Percentiles rank a stretch among this genome's conserved stretches.
Conservation (phyloP, 2,888 invertebrate species). For the Lissonota sp. region DNA sequence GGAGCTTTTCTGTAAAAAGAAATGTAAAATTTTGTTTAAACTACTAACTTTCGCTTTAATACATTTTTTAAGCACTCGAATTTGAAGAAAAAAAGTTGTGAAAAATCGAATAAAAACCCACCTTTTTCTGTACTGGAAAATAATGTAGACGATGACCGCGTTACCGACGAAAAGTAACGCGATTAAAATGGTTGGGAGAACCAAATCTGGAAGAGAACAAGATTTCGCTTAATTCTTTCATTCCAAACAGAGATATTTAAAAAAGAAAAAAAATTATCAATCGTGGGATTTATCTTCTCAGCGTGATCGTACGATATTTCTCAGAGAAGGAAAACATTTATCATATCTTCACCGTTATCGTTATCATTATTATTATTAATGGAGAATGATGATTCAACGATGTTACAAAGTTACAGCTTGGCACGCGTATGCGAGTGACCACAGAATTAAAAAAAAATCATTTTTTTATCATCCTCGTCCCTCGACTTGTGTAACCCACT, state of each 20-base stretch:
- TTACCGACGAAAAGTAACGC: slow-evolving; percentile 90
- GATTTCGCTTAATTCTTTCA: no score
- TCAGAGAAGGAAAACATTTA: no score
- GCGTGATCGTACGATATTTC: no score
- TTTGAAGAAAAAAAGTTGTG: neutral
- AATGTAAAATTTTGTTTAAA: neutral
- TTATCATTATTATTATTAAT: no score
- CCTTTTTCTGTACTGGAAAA: slow-evolving; percentile 90
- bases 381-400: no score
- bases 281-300: neutral
- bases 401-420: no score
- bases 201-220: slow-evolving; percentile 86
- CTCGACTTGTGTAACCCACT: no score
- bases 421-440: no score
- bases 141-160: slow-evolving; percentile 89
- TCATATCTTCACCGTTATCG: no score
- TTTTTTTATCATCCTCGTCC: no score
- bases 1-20: slow-evolving; percentile 81
- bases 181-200: slow-evolving; percentile 90
- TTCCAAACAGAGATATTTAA: no score
- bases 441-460: no score
- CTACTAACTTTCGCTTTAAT: neutral
- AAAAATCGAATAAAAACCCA: slow-evolving; percentile 75
- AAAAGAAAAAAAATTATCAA: neutral
- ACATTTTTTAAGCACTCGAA: slow-evolving; percentile 7